These are phyloP conservation scores for Ferrisia virgata DNA, from an alignment of 2,888 invertebrate genomes.

Conservation along the genomic window DNA sequence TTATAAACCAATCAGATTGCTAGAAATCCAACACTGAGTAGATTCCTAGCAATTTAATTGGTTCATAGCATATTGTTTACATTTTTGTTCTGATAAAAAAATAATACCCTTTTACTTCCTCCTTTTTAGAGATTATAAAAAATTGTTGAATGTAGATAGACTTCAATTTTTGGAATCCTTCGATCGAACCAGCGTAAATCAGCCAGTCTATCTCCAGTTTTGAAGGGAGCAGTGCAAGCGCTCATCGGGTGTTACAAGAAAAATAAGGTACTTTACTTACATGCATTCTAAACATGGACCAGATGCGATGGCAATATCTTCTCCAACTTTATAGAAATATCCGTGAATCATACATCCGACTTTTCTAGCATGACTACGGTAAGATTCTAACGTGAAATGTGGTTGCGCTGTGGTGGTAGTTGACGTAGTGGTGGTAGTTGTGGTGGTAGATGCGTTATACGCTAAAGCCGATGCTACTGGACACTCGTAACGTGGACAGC, in stretches of 20 bases:
- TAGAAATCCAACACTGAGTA: no score
- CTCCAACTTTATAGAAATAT: conserved; percentile 79
- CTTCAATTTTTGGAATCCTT: no score
- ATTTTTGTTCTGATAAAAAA: no score
- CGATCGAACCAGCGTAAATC: no score
- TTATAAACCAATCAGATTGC: no score
- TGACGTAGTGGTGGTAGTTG: conserved; percentile 81
- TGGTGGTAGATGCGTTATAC: conserved; percentile 79
- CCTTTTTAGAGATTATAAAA: no score
- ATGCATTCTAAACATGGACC: conserved; percentile 92
- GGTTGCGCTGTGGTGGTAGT: conserved; percentile 68
- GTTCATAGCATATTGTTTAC: no score
- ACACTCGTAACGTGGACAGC: conserved; percentile 91
- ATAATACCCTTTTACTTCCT: no score
- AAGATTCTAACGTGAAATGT: conserved; percentile 75
- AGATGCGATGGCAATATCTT: conserved; percentile 78
- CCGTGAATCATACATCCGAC: conserved; percentile 85
- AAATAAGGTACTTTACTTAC: conserved; percentile 55
- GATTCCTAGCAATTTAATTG: no score
- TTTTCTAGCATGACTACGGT: conserved; percentile 69
- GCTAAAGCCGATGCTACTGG: conserved; percentile 83
- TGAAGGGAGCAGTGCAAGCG: no score
- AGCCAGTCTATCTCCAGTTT: no score
- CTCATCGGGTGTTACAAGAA: background rate
- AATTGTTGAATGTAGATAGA: no score